Conservation (phyloP, 2,888 invertebrate species). For the Callyntrura sp. region DNA sequence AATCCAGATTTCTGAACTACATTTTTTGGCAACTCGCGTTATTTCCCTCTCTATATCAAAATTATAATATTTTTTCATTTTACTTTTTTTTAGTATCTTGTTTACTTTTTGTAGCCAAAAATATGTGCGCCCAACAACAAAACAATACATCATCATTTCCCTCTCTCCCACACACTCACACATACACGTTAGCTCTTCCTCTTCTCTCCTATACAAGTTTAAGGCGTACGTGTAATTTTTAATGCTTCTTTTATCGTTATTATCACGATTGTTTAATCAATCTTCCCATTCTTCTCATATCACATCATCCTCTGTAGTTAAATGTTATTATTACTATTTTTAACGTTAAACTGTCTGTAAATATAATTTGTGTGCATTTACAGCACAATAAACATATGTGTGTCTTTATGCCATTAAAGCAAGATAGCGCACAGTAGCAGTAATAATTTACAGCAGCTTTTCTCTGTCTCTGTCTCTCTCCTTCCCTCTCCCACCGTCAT, state of each 20-base stretch:
- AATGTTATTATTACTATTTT: neutral
- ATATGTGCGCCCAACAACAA: neutral
- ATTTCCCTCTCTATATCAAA: neutral
- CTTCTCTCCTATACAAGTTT: too few species aligned
- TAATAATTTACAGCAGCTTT: too few species aligned
- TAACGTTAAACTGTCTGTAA: neutral
- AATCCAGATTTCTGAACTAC: conserved; percentile 54
- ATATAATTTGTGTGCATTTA: neutral
- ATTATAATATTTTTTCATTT: too few species aligned
- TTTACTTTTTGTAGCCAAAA: neutral
- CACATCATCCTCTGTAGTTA: neutral
- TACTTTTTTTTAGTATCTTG: too few species aligned
- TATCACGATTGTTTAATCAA: neutral
- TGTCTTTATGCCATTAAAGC: conserved; percentile 10
- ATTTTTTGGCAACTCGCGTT: conserved; percentile 38
- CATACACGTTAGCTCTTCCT: too few species aligned
- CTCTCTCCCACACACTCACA: too few species aligned
- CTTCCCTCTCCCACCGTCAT: too few species aligned
- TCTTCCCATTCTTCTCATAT: conserved; percentile 13
- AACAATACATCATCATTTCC: neutral
- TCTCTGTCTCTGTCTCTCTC: too few species aligned
- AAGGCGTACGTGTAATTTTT: neutral
- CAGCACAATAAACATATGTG: conserved; percentile 4
- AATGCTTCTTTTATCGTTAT: neutral
- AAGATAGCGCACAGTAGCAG: neutral